Evolutionary conservation across 2,888 invertebrate genomes (phyloP).

Genomic region (Xiphydria camelus): DNA sequence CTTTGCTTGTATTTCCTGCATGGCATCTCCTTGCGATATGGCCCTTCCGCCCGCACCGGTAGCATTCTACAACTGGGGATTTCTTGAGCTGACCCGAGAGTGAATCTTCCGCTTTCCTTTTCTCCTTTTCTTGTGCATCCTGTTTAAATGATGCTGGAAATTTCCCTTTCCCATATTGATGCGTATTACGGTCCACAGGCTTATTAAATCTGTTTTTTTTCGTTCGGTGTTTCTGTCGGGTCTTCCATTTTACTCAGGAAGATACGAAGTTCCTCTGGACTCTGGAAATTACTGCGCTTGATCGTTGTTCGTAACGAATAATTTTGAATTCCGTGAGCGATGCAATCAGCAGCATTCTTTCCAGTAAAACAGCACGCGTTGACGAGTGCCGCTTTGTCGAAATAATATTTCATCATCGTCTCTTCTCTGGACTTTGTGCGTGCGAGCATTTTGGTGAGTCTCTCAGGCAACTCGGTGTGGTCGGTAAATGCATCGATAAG

Average conservation of each 20-base stretch:
- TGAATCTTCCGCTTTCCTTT: too few species aligned
- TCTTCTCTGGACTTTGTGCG: slow-evolving; percentile 9
- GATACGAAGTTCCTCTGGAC: slow-evolving; percentile 12
- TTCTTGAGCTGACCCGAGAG: too few species aligned
- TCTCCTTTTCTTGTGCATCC: neutral
- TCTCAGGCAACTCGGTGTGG: slow-evolving; percentile 11
- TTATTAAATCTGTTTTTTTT: too few species aligned
- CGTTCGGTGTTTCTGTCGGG: neutral
- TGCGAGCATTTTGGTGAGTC: slow-evolving; percentile 8
- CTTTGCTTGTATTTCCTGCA: too few species aligned
- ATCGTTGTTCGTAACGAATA: slow-evolving; percentile 6
- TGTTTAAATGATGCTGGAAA: neutral
- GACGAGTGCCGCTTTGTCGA: slow-evolving; percentile 9
- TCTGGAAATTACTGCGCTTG: slow-evolving; percentile 9
- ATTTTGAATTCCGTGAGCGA: slow-evolving; percentile 13
- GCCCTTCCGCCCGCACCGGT: too few species aligned
- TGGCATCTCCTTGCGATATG: too few species aligned
- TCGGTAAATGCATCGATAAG: slow-evolving; percentile 13
- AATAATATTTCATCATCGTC: slow-evolving; percentile 12
- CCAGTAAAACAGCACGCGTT: slow-evolving; percentile 4
- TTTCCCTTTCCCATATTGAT: neutral
- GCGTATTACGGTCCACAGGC: too few species aligned
- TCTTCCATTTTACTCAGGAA: slow-evolving; percentile 12
- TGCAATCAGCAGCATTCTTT: slow-evolving; percentile 12
- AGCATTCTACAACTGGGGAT: too few species aligned